Evolutionary conservation across 2,797 vertebrate species (phyloP).

Genomic region (Oreochromis grahami): DNA sequence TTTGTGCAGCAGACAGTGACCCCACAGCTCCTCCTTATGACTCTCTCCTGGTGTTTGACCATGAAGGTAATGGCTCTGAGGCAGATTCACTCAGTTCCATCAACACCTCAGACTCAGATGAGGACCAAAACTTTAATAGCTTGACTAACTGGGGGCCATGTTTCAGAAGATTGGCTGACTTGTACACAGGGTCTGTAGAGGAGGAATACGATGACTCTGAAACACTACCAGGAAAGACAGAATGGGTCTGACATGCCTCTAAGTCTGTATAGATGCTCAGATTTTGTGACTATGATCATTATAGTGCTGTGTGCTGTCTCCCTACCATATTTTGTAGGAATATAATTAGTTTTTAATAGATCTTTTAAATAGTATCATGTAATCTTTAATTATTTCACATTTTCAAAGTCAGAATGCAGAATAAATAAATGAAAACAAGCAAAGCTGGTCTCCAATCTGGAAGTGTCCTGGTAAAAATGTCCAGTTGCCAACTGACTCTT

Average conservation of each 20-base stretch:
- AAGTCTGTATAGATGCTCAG: neutral
- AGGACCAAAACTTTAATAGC: constrained; percentile 83
- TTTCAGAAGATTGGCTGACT: constrained; percentile 86
- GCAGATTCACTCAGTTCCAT: constrained; percentile 83
- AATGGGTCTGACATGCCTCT: constrained; percentile 41
- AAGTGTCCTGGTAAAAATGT: too few relatives aligned
- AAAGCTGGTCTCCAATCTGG: too few relatives aligned
- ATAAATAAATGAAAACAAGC: too few relatives aligned
- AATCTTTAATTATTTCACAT: too few relatives aligned
- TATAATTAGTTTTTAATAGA: too few relatives aligned
- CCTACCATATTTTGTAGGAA: neutral
- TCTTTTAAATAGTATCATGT: too few relatives aligned
- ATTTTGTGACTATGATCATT: neutral
- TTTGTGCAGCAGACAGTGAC: constrained; percentile 81
- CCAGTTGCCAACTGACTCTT: too few relatives aligned
- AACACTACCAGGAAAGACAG: constrained; percentile 54
- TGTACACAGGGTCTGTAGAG: constrained; percentile 64
- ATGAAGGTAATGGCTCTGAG: constrained; percentile 79
- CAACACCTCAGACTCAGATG: constrained; percentile 81
- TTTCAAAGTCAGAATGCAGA: too few relatives aligned
- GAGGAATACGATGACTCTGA: constrained; percentile 44
- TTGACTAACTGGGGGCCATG: constrained; percentile 84
- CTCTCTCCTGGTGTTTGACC: constrained; percentile 86
- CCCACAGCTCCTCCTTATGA: constrained; percentile 83
- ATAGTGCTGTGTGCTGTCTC: neutral